Conservation (phyloP, 2,888 invertebrate species). For the Helicoverpa assulta region DNA sequence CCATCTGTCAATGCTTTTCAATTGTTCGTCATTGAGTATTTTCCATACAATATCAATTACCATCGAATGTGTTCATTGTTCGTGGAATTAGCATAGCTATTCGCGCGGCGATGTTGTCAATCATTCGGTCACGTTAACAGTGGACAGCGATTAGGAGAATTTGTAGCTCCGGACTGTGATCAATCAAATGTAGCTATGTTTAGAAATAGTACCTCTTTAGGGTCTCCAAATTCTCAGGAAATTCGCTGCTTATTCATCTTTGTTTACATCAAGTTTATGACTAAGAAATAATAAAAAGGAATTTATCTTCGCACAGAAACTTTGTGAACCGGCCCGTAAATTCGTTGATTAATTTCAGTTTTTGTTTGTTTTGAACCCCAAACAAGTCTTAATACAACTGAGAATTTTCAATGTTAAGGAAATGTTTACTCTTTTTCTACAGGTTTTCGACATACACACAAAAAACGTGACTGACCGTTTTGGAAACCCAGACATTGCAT, state of each 20-base stretch:
- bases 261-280: neutral
- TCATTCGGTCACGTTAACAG: slow-evolving; percentile 26
- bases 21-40: slow-evolving; percentile 18
- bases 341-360: neutral
- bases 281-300: neutral
- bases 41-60: slow-evolving; percentile 71
- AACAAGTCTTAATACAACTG: neutral
- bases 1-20: neutral
- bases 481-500: slow-evolving; percentile 78
- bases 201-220: neutral
- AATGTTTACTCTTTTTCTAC: slow-evolving; percentile 51
- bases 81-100: slow-evolving; percentile 24
- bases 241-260: neutral
- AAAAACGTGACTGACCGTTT: slow-evolving; percentile 84
- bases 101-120: slow-evolving; percentile 25
- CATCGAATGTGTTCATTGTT: slow-evolving; percentile 65
- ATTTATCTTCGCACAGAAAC: too few species aligned
- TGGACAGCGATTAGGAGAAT: neutral
- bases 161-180: neutral
- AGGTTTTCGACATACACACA: slow-evolving; percentile 88
- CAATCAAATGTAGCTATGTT: neutral
- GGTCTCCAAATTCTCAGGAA: neutral
- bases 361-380: neutral
- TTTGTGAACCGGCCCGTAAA: too few species aligned
- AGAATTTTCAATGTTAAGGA: neutral